Percentiles rank a stretch among this genome's conserved stretches.
Evolutionary conservation across 2,797 vertebrate genomes (phyloP).

Genomic region (Poeciliopsis paucimaculata): DNA sequence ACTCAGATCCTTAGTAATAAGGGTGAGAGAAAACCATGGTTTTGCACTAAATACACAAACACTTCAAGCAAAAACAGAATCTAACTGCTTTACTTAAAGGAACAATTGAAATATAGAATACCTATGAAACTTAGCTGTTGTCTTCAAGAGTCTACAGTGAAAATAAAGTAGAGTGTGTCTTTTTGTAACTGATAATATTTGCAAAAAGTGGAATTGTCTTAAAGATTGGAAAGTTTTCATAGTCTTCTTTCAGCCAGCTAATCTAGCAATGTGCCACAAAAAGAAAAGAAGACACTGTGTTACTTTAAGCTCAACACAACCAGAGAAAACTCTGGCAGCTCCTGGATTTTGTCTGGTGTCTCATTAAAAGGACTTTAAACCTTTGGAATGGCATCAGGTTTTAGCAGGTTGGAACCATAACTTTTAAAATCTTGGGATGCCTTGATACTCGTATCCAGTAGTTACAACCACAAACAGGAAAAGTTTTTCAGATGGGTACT

Average conservation of each 20-base stretch:
- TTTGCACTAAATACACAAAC: neutral
- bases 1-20: neutral
- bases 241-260: neutral
- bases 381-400: neutral
- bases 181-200: neutral
- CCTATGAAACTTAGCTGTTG: neutral
- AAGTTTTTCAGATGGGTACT: neutral
- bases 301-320: neutral
- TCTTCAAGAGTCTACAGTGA: neutral
- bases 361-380: neutral
- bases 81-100: neutral
- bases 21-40: neutral
- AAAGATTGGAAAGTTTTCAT: neutral
- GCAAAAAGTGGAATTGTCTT: neutral
- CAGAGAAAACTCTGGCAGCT: neutral
- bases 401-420: neutral
- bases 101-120: neutral
- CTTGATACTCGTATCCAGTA: neutral
- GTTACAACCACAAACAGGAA: neutral
- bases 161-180: neutral
- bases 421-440: neutral
- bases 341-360: too few species aligned
- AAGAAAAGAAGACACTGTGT: neutral
- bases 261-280: neutral
- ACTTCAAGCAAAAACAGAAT: neutral